Evolutionary conservation across 2,797 vertebrate genomes (phyloP).

Genomic region (Buphagus erythrorhynchus): DNA sequence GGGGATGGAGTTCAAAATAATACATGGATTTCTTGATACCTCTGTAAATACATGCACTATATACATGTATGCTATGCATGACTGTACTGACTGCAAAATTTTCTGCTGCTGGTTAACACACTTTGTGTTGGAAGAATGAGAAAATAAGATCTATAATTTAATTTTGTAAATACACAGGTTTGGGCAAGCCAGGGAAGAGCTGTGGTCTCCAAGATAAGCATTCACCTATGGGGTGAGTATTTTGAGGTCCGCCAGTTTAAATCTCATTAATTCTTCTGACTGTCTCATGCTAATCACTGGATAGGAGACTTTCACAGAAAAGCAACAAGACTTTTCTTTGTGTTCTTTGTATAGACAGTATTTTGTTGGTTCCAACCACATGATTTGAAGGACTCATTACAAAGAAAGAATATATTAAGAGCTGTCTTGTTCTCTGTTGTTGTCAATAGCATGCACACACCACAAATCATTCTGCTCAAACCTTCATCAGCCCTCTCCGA

Average conservation of each 20-base stretch:
- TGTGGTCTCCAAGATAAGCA: background rate
- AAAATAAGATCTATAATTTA: background rate
- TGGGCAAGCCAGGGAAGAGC: background rate
- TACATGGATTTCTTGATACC: background rate
- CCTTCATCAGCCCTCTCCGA: background rate
- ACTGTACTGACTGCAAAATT: background rate
- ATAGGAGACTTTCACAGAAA: background rate
- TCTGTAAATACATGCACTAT: background rate
- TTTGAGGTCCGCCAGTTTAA: background rate
- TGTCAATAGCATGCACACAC: background rate
- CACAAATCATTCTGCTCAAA: background rate
- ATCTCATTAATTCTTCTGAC: background rate
- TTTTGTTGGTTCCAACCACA: background rate
- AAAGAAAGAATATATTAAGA: background rate
- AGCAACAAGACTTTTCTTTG: background rate
- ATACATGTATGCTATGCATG: background rate
- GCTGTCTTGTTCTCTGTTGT: background rate
- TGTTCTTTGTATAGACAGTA: background rate
- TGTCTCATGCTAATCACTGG: background rate
- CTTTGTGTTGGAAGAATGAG: background rate
- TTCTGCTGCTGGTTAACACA: background rate
- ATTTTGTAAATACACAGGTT: background rate
- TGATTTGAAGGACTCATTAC: background rate
- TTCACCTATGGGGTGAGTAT: background rate
- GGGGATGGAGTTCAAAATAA: background rate